Evolutionary conservation across 2,888 invertebrate genomes (phyloP), one percentile per base, ranked within the genome.

Genomic region (Oligia latruncula): DNA sequence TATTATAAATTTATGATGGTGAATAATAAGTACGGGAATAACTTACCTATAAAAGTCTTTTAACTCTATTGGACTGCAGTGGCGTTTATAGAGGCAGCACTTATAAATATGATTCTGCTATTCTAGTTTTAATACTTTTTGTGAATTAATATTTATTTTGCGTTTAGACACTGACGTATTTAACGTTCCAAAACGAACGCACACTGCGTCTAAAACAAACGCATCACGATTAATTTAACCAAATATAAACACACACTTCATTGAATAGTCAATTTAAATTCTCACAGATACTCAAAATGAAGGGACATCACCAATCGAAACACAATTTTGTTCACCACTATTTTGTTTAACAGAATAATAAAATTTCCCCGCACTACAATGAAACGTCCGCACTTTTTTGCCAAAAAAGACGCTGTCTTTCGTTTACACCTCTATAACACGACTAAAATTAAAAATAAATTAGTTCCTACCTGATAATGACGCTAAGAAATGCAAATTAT

Each of bases 381-480:
- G 4, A 49, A 52, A n/a, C 23, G 43, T n/a, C 58, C 3, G 6
- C 8, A 43, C 5, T 4, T 13, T 20, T 43, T 29, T 13, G n/a
- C 8, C 4, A 46, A 20, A 60, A 60, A 13, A 65, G 2, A 20
- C 15, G 8, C 4, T n/a, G 3, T 35, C 35, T 23, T 9, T 29
- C 9, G 9, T 23, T 62, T 23, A 46, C 23, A 72, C 23, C 15
- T 46, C 0, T 71, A 0, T 15, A 15, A 11, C 49, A 9, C 0
- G 35, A 23, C 35, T 73, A 58, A 60, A 58, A 73, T 46, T 73
- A 17, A 35, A 73, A n/a, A 17, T 58, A 49, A 49, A 49, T 49
- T 15, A 43, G 6, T 75, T 29, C 29, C 29, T 46, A 23, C 23
- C 72, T 43, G 23, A 49, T 20, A 46, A 35, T 73, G 20, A 49